Evolutionary conservation across 2,113 vertebrate genomes (phyloP), one percentile per base, ranked within the genome.

Genomic region (Zapornia atra): DNA sequence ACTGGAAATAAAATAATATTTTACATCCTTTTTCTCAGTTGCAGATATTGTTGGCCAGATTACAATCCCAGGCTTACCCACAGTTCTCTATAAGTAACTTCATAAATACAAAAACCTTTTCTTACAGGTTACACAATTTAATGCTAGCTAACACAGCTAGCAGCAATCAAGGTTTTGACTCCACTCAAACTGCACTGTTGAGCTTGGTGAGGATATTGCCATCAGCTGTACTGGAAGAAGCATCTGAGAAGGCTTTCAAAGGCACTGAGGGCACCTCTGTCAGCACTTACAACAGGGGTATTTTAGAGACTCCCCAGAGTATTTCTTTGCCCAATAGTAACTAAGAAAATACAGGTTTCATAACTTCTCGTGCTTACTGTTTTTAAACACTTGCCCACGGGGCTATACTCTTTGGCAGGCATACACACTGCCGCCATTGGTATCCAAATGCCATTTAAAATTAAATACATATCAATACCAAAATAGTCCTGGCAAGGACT

Each of bases 341-440:
- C 53, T 53, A 68, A 66, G 24, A 63, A 82, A 95, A 79, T 60
- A 50, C 3, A 57, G 26, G 20, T 44, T 90, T 88, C 28, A 12
- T 54, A 71, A 38, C 3, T 66, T 76, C 20, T 40, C 44, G 26
- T 44, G 25, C 9, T 71, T 38, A 40, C 6, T 53, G 6, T 63
- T 92, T 86, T 71, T n/a, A 86, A 79, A 75, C 50, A 22, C 5
- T 12, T 34, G 17, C 1, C 29, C 25, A 73, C n/a, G 11, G 13
- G 65, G 10, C 12, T 24, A 31, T 42, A 29, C 21, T 51, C 65
- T 82, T 31, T 63, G 44, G 28, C 64, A 77, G 38, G 5, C 15
- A 31, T 38, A 34, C 1, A 1, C 44, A 31, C 42, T 51, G 36
- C 64, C 42, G 34, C 5, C 0, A 1, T 5, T 34, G 42, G 57